Evolutionary conservation across 2,113 vertebrate species (phyloP).

Genomic region (Rhinichthys klamathensis): DNA sequence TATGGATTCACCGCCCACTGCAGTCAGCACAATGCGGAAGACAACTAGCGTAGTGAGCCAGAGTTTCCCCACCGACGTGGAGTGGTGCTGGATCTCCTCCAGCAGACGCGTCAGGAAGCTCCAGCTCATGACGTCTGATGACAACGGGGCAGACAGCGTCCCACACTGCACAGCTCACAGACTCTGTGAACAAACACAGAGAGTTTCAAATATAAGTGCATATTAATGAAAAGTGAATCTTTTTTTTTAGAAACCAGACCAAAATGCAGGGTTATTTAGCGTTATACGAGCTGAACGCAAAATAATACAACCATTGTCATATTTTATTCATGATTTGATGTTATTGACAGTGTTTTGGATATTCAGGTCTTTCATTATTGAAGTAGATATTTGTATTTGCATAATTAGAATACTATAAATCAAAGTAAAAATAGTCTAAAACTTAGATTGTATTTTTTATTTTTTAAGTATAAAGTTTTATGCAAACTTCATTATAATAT

Average conservation of each 20-base stretch:
- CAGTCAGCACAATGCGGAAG: conserved; percentile 96
- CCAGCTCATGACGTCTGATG: conserved; percentile 95
- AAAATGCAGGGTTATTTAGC: neutral
- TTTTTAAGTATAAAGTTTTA: no score
- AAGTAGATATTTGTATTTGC: neutral
- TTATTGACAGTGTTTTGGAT: neutral
- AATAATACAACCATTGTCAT: neutral
- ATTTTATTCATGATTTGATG: neutral
- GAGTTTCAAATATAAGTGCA: neutral
- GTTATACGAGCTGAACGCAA: neutral
- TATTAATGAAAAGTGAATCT: neutral
- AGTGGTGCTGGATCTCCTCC: conserved; percentile 99
- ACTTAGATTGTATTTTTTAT: no score
- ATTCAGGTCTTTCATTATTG: neutral
- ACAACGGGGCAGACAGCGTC: conserved; percentile 80
- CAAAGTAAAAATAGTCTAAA: no score
- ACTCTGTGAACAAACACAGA: conserved; percentile 67
- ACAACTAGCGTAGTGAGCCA: conserved; percentile 96
- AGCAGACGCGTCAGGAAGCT: conserved; percentile 98
- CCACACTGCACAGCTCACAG: conserved; percentile 79
- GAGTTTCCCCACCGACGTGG: conserved; percentile 98
- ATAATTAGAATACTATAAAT: neutral
- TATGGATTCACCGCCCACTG: conserved; percentile 96
- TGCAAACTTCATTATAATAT: no score
- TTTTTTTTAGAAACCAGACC: no score